Conservation (phyloP, 2,113 vertebrate species). For the Ictalurus furcatus region DNA sequence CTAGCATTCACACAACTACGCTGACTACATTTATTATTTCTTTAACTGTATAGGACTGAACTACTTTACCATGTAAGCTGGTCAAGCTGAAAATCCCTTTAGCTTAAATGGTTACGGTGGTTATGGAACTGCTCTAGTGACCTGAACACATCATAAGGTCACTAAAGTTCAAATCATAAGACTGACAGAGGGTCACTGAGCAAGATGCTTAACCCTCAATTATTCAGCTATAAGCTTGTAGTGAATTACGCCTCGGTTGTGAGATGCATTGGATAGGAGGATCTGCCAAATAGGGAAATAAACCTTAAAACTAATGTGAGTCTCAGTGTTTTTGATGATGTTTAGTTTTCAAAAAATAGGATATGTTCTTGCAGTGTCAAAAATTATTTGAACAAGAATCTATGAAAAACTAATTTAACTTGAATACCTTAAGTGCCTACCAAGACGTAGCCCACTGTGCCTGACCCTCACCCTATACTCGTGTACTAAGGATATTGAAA, state of each 20-base stretch:
- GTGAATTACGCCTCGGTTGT: neutral
- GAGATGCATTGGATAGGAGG: neutral
- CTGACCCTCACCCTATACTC: neutral
- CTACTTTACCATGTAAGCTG: neutral
- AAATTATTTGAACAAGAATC: neutral
- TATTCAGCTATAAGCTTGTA: neutral
- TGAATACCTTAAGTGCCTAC: neutral
- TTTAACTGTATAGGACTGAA: no score
- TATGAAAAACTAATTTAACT: neutral
- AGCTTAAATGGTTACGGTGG: neutral
- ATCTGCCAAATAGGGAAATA: neutral
- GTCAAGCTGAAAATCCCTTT: conserved; percentile 17
- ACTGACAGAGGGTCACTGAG: neutral
- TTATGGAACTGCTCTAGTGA: conserved; percentile 6
- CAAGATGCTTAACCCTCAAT: neutral
- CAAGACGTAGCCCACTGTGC: neutral
- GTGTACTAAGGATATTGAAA: neutral
- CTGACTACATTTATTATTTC: neutral
- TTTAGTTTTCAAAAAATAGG: neutral
- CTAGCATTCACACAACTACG: neutral
- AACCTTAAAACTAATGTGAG: neutral
- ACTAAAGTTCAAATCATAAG: neutral
- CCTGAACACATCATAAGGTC: neutral
- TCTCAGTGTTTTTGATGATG: neutral
- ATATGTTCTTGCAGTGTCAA: neutral